Conservation (phyloP, 2,797 vertebrate genomes). For the Balearica regulorum region DNA sequence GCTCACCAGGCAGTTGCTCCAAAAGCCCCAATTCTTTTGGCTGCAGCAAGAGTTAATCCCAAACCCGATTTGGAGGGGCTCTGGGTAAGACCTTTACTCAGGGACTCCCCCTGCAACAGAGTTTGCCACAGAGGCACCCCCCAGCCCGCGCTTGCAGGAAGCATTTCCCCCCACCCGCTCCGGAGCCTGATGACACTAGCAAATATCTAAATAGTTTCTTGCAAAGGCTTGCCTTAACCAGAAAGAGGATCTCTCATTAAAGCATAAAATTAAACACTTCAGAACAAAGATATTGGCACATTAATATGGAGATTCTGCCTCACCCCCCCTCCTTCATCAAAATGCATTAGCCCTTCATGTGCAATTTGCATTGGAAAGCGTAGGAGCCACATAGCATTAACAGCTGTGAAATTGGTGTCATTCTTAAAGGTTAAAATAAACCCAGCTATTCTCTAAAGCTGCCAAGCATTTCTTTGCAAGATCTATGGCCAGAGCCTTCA, state of each 20-base stretch:
- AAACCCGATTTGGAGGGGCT: background rate
- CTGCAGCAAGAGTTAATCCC: background rate
- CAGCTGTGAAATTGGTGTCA: conserved; percentile 66
- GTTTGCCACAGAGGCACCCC: background rate
- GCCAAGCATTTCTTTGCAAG: conserved; percentile 40
- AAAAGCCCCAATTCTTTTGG: background rate
- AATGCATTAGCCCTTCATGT: conserved; percentile 41
- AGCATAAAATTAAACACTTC: conserved; percentile 24
- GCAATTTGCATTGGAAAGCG: conserved; percentile 61
- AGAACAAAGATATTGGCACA: conserved; percentile 37
- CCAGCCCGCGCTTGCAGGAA: background rate
- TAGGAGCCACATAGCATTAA: conserved; percentile 52
- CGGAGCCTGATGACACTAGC: background rate
- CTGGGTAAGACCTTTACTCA: background rate
- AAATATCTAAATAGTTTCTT: background rate
- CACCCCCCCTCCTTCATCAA: background rate
- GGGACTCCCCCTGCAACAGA: background rate
- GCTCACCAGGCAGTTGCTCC: background rate
- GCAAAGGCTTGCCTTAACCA: conserved; percentile 8
- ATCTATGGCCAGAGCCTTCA: conserved; percentile 5
- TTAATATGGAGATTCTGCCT: conserved; percentile 31
- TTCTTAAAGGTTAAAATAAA: conserved; percentile 67
- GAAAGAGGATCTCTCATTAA: conserved; percentile 3
- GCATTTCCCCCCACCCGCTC: background rate
- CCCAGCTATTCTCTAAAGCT: conserved; percentile 39